Evolutionary conservation across 2,113 vertebrate genomes (phyloP).

Genomic region (Nerophis lumbriciformis): DNA sequence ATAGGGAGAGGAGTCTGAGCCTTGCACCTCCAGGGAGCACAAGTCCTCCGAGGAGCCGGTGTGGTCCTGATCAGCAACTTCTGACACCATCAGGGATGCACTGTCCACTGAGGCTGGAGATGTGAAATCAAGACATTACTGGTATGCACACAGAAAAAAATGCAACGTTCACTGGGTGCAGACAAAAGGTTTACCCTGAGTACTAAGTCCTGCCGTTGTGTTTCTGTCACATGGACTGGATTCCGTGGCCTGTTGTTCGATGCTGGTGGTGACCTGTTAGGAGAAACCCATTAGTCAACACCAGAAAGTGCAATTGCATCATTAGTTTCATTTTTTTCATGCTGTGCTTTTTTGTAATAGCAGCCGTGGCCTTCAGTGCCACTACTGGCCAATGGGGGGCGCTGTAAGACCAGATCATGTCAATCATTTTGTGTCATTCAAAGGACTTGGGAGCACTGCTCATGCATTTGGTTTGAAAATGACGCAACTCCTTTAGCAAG

Average conservation of each 20-base stretch:
- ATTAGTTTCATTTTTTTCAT: too few relatives aligned
- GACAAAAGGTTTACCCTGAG: conserved; percentile 75
- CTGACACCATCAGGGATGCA: conserved; percentile 77
- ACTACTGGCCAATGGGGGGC: conserved; percentile 48
- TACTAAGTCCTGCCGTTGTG: conserved; percentile 73
- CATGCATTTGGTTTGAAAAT: background rate
- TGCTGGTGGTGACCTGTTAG: conserved; percentile 70
- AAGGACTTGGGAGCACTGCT: background rate
- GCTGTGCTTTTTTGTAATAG: too few relatives aligned
- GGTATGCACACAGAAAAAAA: background rate
- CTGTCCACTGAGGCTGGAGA: conserved; percentile 79
- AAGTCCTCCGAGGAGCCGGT: conserved; percentile 82
- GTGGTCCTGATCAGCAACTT: conserved; percentile 73
- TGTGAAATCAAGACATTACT: background rate
- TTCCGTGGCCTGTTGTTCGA: conserved; percentile 75
- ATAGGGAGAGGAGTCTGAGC: conserved; percentile 77
- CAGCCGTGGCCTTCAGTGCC: background rate
- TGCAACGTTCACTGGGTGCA: background rate
- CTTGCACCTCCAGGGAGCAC: conserved; percentile 81
- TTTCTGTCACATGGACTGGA: conserved; percentile 78
- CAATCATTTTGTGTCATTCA: background rate
- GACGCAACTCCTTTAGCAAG: background rate
- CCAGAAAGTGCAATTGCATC: too few relatives aligned
- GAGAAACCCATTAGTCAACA: background rate
- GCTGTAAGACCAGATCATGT: conserved; percentile 28